Conservation (phyloP, 2,888 invertebrate species). For the Ophion ventricosus region DNA sequence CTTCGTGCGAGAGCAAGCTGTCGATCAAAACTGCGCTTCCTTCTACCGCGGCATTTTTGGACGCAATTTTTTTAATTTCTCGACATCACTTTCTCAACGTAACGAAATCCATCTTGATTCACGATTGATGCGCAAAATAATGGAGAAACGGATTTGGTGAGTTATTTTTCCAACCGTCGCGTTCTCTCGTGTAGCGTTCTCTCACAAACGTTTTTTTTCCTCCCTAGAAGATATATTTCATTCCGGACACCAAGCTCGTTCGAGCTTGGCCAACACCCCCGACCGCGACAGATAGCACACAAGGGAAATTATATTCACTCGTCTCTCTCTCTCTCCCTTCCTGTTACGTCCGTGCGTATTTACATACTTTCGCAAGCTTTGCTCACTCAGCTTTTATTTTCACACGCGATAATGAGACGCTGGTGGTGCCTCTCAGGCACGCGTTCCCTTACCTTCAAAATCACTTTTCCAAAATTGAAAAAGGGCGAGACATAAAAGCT, state of each 20-base stretch:
- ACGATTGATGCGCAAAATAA: constrained; percentile 52
- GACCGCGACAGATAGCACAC: constrained; percentile 66
- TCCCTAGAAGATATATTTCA: constrained; percentile 39
- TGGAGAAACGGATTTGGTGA: constrained; percentile 32
- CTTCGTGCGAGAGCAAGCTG: too few relatives aligned
- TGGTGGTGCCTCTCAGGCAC: constrained; percentile 1
- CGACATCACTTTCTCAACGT: neutral
- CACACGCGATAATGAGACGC: constrained; percentile 25
- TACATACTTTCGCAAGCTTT: constrained; percentile 12
- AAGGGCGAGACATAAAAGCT: neutral
- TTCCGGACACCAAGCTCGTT: constrained; percentile 45
- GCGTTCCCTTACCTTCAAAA: neutral
- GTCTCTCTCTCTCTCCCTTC: constrained; percentile 27
- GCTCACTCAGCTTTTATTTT: constrained; percentile 23
- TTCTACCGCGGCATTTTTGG: too few relatives aligned
- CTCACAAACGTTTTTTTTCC: constrained; percentile 36
- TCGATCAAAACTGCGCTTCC: too few relatives aligned
- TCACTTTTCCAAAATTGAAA: constrained; percentile 8
- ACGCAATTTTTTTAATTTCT: neutral
- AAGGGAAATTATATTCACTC: constrained; percentile 69
- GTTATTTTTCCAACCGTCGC: constrained; percentile 35
- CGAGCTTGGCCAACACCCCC: constrained; percentile 46
- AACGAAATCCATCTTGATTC: neutral
- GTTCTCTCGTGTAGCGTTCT: neutral
- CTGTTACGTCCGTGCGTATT: constrained; percentile 4